Evolutionary conservation across 2,797 vertebrate genomes (phyloP).

Genomic region (Gobionotothen gibberifrons): DNA sequence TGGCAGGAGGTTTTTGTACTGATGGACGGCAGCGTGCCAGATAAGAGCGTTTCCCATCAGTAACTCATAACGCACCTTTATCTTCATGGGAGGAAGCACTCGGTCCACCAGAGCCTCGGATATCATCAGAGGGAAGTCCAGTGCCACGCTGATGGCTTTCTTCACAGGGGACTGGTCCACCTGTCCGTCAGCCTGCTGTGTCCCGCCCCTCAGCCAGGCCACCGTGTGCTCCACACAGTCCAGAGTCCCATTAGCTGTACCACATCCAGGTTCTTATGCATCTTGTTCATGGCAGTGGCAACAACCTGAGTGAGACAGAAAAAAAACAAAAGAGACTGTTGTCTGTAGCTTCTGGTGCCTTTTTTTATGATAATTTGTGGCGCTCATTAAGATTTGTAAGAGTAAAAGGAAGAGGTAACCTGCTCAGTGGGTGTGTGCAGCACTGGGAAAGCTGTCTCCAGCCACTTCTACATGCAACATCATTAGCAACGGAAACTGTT

Average conservation of each 20-base stretch:
- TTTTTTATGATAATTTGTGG: not conserved
- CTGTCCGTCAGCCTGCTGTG: constrained; percentile 73
- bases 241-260: constrained; percentile 83
- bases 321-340: not conserved
- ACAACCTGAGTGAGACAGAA: constrained; percentile 79
- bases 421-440: constrained; percentile 88
- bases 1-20: too few species aligned
- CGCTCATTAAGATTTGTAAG: not conserved
- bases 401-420: constrained; percentile 70
- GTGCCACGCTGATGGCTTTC: constrained; percentile 68
- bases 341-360: not conserved
- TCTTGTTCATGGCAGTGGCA: constrained; percentile 82
- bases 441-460: constrained; percentile 90
- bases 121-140: constrained; percentile 83
- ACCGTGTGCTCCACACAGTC: constrained; percentile 81
- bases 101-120: constrained; percentile 86
- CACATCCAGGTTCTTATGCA: constrained; percentile 83
- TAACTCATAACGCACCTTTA: constrained; percentile 74
- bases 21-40: too few species aligned
- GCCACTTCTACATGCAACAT: constrained; percentile 90
- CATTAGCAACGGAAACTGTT: constrained; percentile 90
- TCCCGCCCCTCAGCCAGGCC: constrained; percentile 80
- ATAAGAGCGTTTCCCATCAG: not conserved
- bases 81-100: constrained; percentile 86
- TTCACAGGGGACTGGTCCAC: constrained; percentile 71